Percentiles rank a stretch among this genome's conserved stretches.
These are phyloP conservation scores for Sebastes hubbsi DNA, from an alignment of 2,797 vertebrate genomes.

Conservation along the genomic window DNA sequence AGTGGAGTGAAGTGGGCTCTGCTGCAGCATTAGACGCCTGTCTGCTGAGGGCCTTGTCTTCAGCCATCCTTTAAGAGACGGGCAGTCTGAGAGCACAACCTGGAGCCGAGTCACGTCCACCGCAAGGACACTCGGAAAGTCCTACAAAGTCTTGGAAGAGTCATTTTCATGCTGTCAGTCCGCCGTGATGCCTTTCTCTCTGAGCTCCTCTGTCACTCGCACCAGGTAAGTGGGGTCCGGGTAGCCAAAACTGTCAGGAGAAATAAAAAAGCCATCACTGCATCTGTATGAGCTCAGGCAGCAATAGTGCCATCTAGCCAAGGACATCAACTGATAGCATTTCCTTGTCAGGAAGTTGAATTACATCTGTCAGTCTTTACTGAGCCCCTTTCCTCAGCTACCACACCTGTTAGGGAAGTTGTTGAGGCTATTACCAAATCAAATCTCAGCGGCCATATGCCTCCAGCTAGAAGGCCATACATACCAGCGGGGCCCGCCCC, in stretches of 20 bases:
- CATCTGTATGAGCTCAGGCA: slow-evolving; percentile 15
- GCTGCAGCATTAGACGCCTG: slow-evolving; percentile 65
- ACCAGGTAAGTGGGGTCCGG: slow-evolving; percentile 95
- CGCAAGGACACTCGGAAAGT: slow-evolving; percentile 52
- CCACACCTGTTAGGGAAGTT: not conserved
- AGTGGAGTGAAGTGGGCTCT: slow-evolving; percentile 53
- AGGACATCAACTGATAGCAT: slow-evolving; percentile 29
- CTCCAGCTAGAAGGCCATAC: slow-evolving; percentile 36
- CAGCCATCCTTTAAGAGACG: slow-evolving; percentile 34
- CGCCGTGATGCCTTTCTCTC: slow-evolving; percentile 92
- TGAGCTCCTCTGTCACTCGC: slow-evolving; percentile 93
- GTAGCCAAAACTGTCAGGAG: slow-evolving; percentile 90
- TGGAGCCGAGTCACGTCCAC: slow-evolving; percentile 55
- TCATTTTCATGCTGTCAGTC: slow-evolving; percentile 80
- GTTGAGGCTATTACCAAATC: not conserved
- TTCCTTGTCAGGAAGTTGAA: slow-evolving; percentile 31
- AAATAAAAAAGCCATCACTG: slow-evolving; percentile 49
- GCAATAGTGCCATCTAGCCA: slow-evolving; percentile 4
- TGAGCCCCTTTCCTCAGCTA: not conserved
- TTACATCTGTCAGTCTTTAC: slow-evolving; percentile 26
- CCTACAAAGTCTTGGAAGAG: slow-evolving; percentile 61
- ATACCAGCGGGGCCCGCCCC: slow-evolving; percentile 93
- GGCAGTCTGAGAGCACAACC: slow-evolving; percentile 56
- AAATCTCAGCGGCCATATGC: not conserved
- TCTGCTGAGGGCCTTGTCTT: slow-evolving; percentile 60